Conservation (phyloP, 2,888 invertebrate species). For the Yponomeuta malinellus region DNA sequence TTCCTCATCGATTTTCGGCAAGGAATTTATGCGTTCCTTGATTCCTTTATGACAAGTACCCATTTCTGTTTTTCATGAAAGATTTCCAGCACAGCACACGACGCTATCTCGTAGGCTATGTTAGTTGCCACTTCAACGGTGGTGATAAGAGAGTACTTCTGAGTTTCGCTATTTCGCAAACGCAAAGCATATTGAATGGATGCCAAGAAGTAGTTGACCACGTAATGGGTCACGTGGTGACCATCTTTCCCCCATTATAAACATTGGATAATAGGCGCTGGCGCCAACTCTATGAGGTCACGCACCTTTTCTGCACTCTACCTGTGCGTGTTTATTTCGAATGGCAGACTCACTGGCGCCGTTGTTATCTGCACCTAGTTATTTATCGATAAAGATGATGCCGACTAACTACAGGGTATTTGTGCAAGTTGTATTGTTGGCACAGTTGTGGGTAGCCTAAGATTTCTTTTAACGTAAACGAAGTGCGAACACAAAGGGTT, state of each 20-base stretch:
- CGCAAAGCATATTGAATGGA: slow-evolving; percentile 38
- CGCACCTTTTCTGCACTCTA: slow-evolving; percentile 39
- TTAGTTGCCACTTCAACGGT: too few relatives aligned
- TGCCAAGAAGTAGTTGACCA: slow-evolving; percentile 51
- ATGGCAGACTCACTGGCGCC: slow-evolving; percentile 13
- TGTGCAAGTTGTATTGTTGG: not conserved
- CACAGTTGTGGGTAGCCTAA: too few relatives aligned
- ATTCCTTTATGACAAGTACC: not conserved
- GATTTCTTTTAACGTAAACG: too few relatives aligned
- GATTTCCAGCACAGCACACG: too few relatives aligned
- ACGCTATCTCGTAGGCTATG: too few relatives aligned
- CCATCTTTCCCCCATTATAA: slow-evolving; percentile 51
- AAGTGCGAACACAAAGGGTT: too few relatives aligned
- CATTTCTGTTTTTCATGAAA: not conserved
- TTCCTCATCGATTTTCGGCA: too few relatives aligned
- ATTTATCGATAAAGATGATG: not conserved
- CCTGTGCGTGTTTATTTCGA: slow-evolving; percentile 8
- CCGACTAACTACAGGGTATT: not conserved
- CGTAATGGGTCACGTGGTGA: slow-evolving; percentile 47
- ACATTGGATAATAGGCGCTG: slow-evolving; percentile 52
- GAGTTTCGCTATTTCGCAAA: slow-evolving; percentile 3
- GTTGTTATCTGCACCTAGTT: slow-evolving; percentile 2
- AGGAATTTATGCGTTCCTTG: too few relatives aligned
- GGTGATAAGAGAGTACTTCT: not conserved
- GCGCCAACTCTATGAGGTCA: slow-evolving; percentile 49